Conservation (phyloP, 2,888 invertebrate genomes). For the Aradus depressus region DNA sequence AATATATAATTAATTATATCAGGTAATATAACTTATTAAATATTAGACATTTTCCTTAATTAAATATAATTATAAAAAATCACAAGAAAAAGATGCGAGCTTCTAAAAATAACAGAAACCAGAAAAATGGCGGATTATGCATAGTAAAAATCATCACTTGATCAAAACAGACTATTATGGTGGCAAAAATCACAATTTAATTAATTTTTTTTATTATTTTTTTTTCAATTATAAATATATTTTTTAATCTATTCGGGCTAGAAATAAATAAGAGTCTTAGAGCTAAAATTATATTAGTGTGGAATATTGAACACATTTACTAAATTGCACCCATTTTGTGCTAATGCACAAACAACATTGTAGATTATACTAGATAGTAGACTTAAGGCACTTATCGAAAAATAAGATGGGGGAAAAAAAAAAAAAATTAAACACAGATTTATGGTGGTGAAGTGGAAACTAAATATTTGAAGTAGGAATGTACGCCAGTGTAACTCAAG, state of each 20-base stretch:
- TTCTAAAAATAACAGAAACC: constrained; percentile 13
- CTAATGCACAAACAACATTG: constrained; percentile 7
- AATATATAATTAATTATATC: constrained; percentile 5
- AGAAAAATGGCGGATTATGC: constrained; percentile 6
- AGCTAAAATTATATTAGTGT: constrained; percentile 20
- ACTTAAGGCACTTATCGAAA: constrained; percentile 20
- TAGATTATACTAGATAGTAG: constrained; percentile 13
- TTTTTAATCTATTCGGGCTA: too few species aligned
- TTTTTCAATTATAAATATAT: too few species aligned
- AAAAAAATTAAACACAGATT: constrained; percentile 1
- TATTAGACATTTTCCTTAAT: constrained; percentile 15
- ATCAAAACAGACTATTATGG: constrained; percentile 18
- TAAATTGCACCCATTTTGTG: constrained; percentile 22
- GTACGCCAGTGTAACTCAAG: background rate
- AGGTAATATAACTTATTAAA: constrained; percentile 19
- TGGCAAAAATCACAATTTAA: constrained; percentile 19
- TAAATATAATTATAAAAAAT: constrained; percentile 20
- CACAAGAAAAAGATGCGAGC: constrained; percentile 18
- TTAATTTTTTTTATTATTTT: constrained; percentile 8
- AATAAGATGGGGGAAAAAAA: constrained; percentile 1
- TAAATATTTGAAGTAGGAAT: constrained; percentile 3
- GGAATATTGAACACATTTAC: constrained; percentile 23
- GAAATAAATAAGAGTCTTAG: constrained; percentile 18
- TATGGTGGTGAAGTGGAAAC: background rate
- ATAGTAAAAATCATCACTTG: constrained; percentile 15